Evolutionary conservation across 2,888 invertebrate species (phyloP).

Genomic region (Spodoptera picta): DNA sequence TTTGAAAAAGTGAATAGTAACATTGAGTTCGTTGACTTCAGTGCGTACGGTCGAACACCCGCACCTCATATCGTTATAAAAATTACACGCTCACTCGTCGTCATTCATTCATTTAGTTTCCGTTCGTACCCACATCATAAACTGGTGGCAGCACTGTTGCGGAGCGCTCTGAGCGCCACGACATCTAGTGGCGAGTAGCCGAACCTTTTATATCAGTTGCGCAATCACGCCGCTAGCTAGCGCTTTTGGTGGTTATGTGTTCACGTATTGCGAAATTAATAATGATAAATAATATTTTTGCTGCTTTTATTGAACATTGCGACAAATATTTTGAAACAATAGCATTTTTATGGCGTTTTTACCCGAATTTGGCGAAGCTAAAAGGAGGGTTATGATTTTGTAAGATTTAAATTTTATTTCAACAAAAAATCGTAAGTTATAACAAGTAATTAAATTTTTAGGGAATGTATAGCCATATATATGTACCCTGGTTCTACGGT

Average conservation of each 20-base stretch:
- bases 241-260: conserved; percentile 18
- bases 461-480: too few relatives aligned
- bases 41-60: conserved; percentile 75
- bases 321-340: too few relatives aligned
- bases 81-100: conserved; percentile 74
- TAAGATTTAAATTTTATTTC: too few relatives aligned
- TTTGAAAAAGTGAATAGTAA: conserved; percentile 57
- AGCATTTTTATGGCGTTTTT: too few relatives aligned
- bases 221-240: conserved; percentile 54
- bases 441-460: too few relatives aligned
- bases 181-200: conserved; percentile 82
- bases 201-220: conserved; percentile 66
- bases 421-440: too few relatives aligned
- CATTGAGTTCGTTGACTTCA: conserved; percentile 80
- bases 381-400: too few relatives aligned
- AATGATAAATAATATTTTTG: not conserved
- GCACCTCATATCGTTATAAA: conserved; percentile 73
- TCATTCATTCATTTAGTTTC: conserved; percentile 80
- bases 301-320: too few relatives aligned
- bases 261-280: not conserved
- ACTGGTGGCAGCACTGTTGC: conserved; percentile 67
- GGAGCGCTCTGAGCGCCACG: conserved; percentile 58
- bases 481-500: conserved; percentile 4
- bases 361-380: too few relatives aligned
- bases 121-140: conserved; percentile 58